A percentile compares a stretch with the other conserved stretches of the same genome.
These are phyloP conservation scores for Carettochelys insculpta DNA, from an alignment of 2,113 vertebrate genomes.

Conservation along the genomic window DNA sequence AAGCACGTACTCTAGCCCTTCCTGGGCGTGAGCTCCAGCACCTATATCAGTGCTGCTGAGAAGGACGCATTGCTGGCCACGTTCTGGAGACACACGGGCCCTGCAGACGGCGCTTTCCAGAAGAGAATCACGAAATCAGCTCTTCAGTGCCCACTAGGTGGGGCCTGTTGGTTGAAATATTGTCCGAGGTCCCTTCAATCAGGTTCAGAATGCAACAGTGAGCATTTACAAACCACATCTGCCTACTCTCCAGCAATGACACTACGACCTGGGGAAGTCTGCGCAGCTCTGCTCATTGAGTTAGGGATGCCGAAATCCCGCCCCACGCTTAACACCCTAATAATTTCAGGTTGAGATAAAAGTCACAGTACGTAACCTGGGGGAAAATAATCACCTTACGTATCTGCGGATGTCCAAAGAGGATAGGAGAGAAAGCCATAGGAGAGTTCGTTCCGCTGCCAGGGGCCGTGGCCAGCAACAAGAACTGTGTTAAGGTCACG, in stretches of 20 bases:
- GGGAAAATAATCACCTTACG: too few relatives aligned
- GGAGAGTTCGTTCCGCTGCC: too few relatives aligned
- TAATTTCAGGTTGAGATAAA: too few relatives aligned
- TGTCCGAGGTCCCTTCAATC: neutral
- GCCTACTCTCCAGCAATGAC: slow-evolving; percentile 13
- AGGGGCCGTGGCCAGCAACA: too few relatives aligned
- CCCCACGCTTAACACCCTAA: too few relatives aligned
- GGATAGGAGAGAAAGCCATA: too few relatives aligned
- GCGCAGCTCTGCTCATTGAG: slow-evolving; percentile 13
- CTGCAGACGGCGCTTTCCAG: neutral
- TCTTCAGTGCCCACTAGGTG: slow-evolving; percentile 57
- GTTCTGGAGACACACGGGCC: neutral
- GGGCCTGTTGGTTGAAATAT: slow-evolving; percentile 51
- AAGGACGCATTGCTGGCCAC: neutral
- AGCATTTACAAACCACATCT: neutral
- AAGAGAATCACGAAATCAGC: neutral
- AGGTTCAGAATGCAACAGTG: neutral
- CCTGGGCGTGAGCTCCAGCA: neutral
- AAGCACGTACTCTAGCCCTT: neutral
- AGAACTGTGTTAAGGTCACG: too few relatives aligned
- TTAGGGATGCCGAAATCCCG: neutral
- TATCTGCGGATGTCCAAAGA: too few relatives aligned
- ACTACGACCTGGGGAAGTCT: slow-evolving; percentile 7
- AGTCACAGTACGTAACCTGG: too few relatives aligned
- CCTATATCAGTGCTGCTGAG: rapidly evolving